A percentile compares a stretch with the other conserved stretches of the same genome.
These are phyloP conservation scores for Strigamia maritima DNA, from an alignment of 2,888 invertebrate species.

Conservation along the genomic window DNA sequence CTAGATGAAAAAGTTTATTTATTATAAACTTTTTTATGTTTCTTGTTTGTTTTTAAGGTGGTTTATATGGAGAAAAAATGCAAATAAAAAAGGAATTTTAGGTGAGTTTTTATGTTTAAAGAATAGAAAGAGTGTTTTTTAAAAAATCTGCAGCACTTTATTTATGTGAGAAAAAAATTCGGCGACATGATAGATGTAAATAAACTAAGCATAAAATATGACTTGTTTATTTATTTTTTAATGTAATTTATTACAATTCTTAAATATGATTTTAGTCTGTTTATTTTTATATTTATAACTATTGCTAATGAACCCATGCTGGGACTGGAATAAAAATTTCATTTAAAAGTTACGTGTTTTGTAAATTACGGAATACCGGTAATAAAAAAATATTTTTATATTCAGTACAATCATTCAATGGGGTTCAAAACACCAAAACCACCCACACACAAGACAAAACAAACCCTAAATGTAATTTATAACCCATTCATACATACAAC, in stretches of 20 bases:
- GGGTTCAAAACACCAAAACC: background rate
- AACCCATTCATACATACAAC: background rate
- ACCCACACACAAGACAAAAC: background rate
- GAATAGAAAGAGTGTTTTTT: background rate
- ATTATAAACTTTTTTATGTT: slow-evolving; percentile 1
- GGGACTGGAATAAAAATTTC: no score
- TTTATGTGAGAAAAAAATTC: background rate
- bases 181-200: background rate
- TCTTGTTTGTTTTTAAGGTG: slow-evolving; percentile 8
- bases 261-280: background rate
- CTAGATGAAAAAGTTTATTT: slow-evolving; percentile 3
- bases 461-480: background rate
- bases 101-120: background rate
- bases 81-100: background rate
- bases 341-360: no score
- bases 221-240: no score
- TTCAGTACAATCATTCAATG: background rate
- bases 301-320: no score
- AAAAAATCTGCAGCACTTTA: background rate
- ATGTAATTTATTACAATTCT: no score
- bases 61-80: background rate
- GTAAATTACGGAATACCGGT: no score
- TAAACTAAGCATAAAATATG: background rate
- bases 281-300: background rate
- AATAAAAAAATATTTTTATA: background rate